phyloP scores from a whole-genome alignment of 2,797 vertebrate species.

The Sebastes hopkinsi region DNA sequence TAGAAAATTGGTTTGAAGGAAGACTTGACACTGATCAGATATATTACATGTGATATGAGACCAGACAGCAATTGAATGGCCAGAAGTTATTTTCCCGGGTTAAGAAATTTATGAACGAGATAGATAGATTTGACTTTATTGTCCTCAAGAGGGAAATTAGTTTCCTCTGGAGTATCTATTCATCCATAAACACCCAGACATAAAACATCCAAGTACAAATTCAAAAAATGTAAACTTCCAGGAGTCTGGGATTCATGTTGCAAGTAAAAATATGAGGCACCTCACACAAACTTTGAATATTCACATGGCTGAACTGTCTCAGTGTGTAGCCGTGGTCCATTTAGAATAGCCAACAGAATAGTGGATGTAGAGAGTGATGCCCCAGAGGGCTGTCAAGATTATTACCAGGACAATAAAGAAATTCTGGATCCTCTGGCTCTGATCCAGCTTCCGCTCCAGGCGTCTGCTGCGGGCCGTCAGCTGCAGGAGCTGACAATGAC shows the following conservation, averaged over 20 bases:
- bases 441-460: neutral
- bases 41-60: neutral
- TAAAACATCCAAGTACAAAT: neutral
- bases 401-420: neutral
- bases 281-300: neutral
- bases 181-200: neutral
- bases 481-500: neutral
- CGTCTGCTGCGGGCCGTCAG: neutral
- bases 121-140: neutral
- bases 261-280: neutral
- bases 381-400: neutral
- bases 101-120: neutral
- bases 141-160: neutral
- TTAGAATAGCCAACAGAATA: neutral
- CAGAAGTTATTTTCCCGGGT: neutral
- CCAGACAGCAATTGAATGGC: neutral
- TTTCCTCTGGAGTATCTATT: neutral
- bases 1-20: neutral
- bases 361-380: neutral
- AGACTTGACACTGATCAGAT: neutral
- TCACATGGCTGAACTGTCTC: rapidly evolving
- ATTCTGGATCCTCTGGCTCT: neutral
- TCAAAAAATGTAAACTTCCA: neutral
- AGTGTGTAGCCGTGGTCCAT: neutral
- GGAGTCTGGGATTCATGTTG: neutral